These are phyloP conservation scores for Orientallactaga bullata DNA, from an alignment of 2,113 vertebrate genomes.

Conservation along the genomic window DNA sequence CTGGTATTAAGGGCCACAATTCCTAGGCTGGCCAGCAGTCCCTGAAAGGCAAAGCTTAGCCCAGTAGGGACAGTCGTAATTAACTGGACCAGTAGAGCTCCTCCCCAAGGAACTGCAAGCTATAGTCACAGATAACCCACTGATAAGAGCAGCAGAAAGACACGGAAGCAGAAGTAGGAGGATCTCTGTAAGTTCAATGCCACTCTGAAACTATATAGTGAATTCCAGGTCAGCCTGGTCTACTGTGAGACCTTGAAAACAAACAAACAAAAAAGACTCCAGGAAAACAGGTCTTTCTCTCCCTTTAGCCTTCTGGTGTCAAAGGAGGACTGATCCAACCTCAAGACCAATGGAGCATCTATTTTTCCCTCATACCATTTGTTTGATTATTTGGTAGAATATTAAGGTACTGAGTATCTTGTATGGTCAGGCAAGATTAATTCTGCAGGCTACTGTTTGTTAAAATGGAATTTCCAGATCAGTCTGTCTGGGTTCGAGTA, in stretches of 20 bases:
- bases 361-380: not conserved
- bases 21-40: not conserved
- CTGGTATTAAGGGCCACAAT: not conserved
- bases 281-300: not conserved
- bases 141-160: not conserved
- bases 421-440: not conserved
- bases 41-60: not conserved
- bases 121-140: not conserved
- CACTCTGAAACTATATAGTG: too few relatives aligned
- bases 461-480: conserved; percentile 9
- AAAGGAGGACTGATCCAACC: not conserved
- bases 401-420: not conserved
- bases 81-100: not conserved
- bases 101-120: not conserved
- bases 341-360: not conserved
- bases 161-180: not conserved
- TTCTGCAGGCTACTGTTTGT: not conserved
- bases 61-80: not conserved
- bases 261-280: not conserved
- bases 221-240: too few relatives aligned
- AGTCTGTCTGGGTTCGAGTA: too few relatives aligned
- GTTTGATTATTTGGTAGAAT: conserved; percentile 8
- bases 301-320: not conserved
- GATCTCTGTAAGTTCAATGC: not conserved
- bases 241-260: too few relatives aligned